Base-by-base conservation (phyloP, 2,888 invertebrate genomes). In the Lithophane ornitopus region DNA sequence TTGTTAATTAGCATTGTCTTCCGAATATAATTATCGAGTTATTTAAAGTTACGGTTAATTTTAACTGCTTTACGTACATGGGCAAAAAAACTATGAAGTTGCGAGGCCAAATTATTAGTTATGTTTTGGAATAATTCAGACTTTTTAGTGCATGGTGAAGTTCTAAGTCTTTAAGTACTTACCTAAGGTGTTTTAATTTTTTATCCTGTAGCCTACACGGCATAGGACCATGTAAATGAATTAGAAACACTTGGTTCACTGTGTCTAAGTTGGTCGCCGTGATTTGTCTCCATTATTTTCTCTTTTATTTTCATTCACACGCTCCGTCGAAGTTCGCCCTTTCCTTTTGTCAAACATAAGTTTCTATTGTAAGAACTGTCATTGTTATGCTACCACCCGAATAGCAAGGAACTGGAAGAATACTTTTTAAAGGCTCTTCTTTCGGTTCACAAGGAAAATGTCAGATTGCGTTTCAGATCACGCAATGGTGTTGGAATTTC, bases 271-370 rank as follows among this genome's bases (percentile, higher is more conserved):
- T 80, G 82, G 81, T 88, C 82, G 87, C 83, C 89, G 89, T 90
- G 90, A 91, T 92, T 92, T 92, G 92, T 91, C 90, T 91, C 89
- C 88, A 87, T 89, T 90, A 90, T 90, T 88, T 89, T 89, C 83
- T 91, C 90, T 91, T 93, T 92, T 92, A 92, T 93, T 93, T 93
- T 92, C 90, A 90, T 93, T 93, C 92, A 93, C 93, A 93, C 93
- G 93, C 87, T 85, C 89, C 88, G 89, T 88, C 87, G 88, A 89
- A 89, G 89, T 90, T 89, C 83, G 89, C 87, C 90, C 90, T 89
- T 92, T 93, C 91, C 90, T 93, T 93, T 93, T 93, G 92, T 92
- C 90, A 90, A 90, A 93, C 92, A 93, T 90, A 92, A 93, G 92
- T 92, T 93, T 93, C 92, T 92, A 93, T 93, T 93, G 93, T 93